A percentile compares a stretch with the other conserved stretches of the same genome.
Conservation (phyloP, 37 sponge, comb jelly and placozoan genomes). For the Oscarella lobularis region DNA sequence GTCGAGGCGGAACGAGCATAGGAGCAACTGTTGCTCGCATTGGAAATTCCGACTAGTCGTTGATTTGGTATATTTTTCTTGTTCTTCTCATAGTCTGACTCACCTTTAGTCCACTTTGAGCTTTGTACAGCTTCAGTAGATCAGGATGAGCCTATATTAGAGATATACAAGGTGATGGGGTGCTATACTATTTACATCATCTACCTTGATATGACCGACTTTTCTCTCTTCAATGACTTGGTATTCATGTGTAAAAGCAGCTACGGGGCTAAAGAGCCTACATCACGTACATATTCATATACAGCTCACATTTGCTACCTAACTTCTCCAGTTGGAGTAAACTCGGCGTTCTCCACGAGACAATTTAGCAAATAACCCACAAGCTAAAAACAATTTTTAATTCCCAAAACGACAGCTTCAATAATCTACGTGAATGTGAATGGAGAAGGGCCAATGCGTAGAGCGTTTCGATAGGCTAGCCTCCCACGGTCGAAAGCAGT, state of each 20-base stretch:
- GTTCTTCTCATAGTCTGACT: too few species aligned
- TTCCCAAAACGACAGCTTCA: neutral
- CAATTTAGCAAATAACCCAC: neutral
- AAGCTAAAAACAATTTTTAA: neutral
- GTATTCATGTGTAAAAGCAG: too few species aligned
- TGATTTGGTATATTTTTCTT: neutral
- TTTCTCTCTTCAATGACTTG: too few species aligned
- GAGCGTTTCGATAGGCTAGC: neutral
- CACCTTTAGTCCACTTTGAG: neutral
- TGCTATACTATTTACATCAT: too few species aligned
- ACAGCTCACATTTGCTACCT: too few species aligned
- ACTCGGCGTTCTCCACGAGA: too few species aligned
- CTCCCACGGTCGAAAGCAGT: neutral
- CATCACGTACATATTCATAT: too few species aligned
- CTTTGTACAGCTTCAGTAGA: neutral
- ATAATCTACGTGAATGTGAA: neutral
- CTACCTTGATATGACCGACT: too few species aligned
- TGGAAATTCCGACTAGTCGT: neutral
- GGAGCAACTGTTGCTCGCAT: constrained; percentile 22
- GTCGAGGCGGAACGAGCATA: constrained; percentile 71
- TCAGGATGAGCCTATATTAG: too few species aligned
- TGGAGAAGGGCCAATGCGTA: neutral
- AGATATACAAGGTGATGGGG: too few species aligned
- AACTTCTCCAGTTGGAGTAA: too few species aligned
- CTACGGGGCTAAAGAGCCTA: too few species aligned